Conservation (phyloP, 2,797 vertebrate genomes). For the Xenentodon cancila region DNA sequence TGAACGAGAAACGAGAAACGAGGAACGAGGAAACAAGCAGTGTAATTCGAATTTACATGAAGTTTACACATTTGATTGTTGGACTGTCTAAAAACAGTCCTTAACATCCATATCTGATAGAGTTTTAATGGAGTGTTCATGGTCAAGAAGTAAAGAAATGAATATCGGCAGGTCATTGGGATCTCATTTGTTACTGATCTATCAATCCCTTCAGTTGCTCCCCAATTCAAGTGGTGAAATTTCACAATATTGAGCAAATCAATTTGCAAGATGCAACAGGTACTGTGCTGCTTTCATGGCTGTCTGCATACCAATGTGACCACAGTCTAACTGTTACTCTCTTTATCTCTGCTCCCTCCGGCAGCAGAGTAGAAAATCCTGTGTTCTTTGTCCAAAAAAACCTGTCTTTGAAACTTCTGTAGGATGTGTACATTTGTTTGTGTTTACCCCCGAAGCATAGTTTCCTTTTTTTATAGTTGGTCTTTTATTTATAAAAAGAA, state of each 20-base stretch:
- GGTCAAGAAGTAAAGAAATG: not conserved
- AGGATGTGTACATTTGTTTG: constrained; percentile 80
- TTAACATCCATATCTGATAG: not conserved
- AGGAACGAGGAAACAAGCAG: too few relatives aligned
- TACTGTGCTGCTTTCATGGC: constrained; percentile 78
- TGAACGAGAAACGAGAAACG: too few relatives aligned
- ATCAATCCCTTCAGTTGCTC: constrained; percentile 34
- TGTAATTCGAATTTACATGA: too few relatives aligned
- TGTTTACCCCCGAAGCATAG: constrained; percentile 80
- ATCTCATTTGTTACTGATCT: not conserved
- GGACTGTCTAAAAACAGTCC: not conserved
- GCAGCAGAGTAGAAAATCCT: constrained; percentile 78
- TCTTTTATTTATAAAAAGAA: constrained; percentile 46
- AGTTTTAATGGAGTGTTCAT: not conserved
- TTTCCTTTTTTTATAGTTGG: constrained; percentile 38
- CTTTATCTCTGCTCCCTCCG: constrained; percentile 82
- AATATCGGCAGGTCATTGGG: constrained; percentile 2
- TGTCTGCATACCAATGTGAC: constrained; percentile 87
- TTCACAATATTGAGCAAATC: constrained; percentile 82
- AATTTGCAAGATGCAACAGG: constrained; percentile 88
- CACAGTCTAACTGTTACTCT: constrained; percentile 84
- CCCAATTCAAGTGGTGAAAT: constrained; percentile 70
- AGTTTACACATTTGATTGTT: not conserved
- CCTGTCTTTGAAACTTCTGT: constrained; percentile 57
- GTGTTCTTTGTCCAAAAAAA: constrained; percentile 79